A percentile compares a stretch with the other conserved stretches of the same genome.
Evolutionary conservation across 2,888 invertebrate species (phyloP).

Genomic region (Malthinus seriepunctatus): DNA sequence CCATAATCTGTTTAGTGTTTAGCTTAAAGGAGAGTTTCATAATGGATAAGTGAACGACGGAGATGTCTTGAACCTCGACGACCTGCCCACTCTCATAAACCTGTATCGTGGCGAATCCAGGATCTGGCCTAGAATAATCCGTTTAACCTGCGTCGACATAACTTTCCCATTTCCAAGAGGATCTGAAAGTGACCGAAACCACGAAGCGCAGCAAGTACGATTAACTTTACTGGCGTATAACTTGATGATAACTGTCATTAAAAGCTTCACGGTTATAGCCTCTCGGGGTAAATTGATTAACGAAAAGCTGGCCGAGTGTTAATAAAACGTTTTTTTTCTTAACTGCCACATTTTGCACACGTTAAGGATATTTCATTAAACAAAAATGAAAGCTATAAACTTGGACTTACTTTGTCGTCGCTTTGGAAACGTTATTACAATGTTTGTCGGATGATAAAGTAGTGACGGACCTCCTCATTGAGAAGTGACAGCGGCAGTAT

Average conservation of each 20-base stretch:
- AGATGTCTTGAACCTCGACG: conserved; percentile 31
- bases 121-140: conserved; percentile 47
- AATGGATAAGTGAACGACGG: conserved; percentile 23
- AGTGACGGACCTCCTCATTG: conserved; percentile 31
- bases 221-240: conserved; percentile 48
- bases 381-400: neutral
- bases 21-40: conserved; percentile 28
- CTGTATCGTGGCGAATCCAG: conserved; percentile 33
- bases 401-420: neutral
- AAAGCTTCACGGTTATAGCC: conserved; percentile 45
- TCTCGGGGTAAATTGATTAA: conserved; percentile 48
- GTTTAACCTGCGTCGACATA: conserved; percentile 54
- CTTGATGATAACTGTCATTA: conserved; percentile 51
- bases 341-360: conserved; percentile 16
- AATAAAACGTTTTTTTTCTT: conserved; percentile 41
- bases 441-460: conserved; percentile 12
- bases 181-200: conserved; percentile 34
- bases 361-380: conserved; percentile 1
- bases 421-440: neutral
- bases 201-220: conserved; percentile 36
- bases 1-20: conserved; percentile 39
- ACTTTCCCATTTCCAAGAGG: conserved; percentile 53
- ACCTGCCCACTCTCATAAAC: conserved; percentile 30
- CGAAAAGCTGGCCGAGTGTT: conserved; percentile 45
- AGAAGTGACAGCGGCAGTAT: conserved; percentile 38